Evolutionary conservation across 2,797 vertebrate species (phyloP).

Genomic region (Scarus forsteni): DNA sequence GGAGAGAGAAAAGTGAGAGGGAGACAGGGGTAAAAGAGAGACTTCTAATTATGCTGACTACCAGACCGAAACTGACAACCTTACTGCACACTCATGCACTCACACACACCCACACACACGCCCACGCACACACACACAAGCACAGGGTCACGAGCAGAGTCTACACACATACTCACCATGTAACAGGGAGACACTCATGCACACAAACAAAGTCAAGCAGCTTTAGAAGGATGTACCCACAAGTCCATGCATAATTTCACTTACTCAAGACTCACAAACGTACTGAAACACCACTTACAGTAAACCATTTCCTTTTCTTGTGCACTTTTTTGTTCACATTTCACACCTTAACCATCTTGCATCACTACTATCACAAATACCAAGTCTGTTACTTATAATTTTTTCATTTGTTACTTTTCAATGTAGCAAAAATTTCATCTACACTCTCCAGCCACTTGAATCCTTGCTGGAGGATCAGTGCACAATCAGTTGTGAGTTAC

Average conservation of each 20-base stretch:
- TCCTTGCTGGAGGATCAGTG: no score
- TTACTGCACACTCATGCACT: constrained; percentile 39
- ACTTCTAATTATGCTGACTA: constrained; percentile 81
- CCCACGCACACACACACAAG: constrained; percentile 8
- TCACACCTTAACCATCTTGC: neutral
- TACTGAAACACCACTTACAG: neutral
- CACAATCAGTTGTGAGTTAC: no score
- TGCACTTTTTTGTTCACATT: neutral
- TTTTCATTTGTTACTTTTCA: neutral
- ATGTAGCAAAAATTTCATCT: no score
- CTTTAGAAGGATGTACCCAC: constrained; percentile 7
- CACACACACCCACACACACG: constrained; percentile 19
- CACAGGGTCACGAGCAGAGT: neutral
- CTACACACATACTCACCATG: neutral
- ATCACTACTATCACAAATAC: neutral
- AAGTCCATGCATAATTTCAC: constrained; percentile 13
- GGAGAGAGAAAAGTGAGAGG: constrained; percentile 39
- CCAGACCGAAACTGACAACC: constrained; percentile 78
- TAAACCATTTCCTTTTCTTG: no score
- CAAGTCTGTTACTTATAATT: neutral
- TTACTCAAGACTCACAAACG: constrained; percentile 6
- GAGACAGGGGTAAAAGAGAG: constrained; percentile 70
- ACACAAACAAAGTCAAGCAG: constrained; percentile 7
- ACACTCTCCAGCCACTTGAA: no score
- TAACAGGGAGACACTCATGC: neutral